A percentile compares a stretch with the other conserved stretches of the same genome.
Conservation (phyloP, 2,888 invertebrate species). For the Nemapogon koenigi region DNA sequence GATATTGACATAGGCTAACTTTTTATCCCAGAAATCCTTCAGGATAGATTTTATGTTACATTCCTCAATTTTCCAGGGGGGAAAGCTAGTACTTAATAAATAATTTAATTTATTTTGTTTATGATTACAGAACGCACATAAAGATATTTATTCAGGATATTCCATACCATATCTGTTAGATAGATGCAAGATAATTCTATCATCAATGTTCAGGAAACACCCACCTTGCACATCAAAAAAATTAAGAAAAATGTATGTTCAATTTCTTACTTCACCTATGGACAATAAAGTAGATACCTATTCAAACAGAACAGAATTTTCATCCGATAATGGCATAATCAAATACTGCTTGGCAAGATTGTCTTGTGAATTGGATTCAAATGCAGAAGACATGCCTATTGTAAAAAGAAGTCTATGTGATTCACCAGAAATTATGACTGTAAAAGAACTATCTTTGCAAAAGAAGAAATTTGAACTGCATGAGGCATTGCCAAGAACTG, state of each 20-base stretch:
- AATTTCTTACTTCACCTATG: slow-evolving; percentile 41
- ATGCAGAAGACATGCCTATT: slow-evolving; percentile 37
- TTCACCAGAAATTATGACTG: slow-evolving; percentile 40
- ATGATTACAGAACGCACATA: slow-evolving; percentile 49
- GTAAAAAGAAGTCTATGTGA: slow-evolving; percentile 34
- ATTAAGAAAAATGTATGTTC: slow-evolving; percentile 36
- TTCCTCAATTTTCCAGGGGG: too few species aligned
- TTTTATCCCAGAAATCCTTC: too few species aligned
- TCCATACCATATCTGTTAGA: slow-evolving; percentile 31
- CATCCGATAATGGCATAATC: slow-evolving; percentile 29
- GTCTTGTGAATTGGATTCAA: slow-evolving; percentile 36
- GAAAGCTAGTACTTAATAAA: too few species aligned
- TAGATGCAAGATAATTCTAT: slow-evolving; percentile 39
- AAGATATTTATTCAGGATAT: slow-evolving; percentile 31
- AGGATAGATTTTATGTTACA: too few species aligned
- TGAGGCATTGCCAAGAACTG: slow-evolving; percentile 36
- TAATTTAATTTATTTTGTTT: slow-evolving; percentile 7
- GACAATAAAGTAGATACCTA: slow-evolving; percentile 35
- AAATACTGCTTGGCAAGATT: slow-evolving; percentile 47
- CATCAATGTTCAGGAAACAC: slow-evolving; percentile 39
- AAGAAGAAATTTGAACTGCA: slow-evolving; percentile 47
- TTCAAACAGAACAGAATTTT: slow-evolving; percentile 36
- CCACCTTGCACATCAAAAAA: slow-evolving; percentile 37
- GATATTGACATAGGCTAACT: too few species aligned
- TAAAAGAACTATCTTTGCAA: slow-evolving; percentile 44